These are phyloP conservation scores for Phyllostomus discolor DNA, from an alignment of 2,113 vertebrate genomes.

Conservation along the genomic window DNA sequence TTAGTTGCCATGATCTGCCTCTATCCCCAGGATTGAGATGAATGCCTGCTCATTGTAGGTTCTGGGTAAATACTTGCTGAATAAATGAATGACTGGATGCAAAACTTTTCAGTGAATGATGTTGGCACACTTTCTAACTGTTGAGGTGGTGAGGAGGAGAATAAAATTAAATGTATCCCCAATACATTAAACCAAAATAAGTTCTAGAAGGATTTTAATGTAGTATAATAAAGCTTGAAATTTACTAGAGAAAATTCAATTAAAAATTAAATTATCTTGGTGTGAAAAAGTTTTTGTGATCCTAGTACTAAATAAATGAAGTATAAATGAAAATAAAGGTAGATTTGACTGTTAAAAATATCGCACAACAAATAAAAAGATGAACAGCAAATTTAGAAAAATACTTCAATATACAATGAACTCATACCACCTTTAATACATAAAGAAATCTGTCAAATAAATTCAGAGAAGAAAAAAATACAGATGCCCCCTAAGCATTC, in stretches of 20 bases:
- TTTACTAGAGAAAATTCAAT: not conserved
- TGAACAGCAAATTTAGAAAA: not conserved
- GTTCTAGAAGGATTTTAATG: not conserved
- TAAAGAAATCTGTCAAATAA: slow-evolving; percentile 8
- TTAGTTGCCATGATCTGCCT: not conserved
- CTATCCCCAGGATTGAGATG: not conserved
- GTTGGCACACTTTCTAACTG: not conserved
- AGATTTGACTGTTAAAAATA: not conserved
- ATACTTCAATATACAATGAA: not conserved
- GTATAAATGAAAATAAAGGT: not conserved
- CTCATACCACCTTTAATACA: not conserved
- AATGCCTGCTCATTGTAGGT: not conserved
- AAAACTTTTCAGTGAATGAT: not conserved
- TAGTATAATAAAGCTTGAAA: not conserved
- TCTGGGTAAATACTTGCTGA: not conserved
- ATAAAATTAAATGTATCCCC: not conserved
- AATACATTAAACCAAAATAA: not conserved
- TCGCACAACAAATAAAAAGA: not conserved
- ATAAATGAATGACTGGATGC: not conserved
- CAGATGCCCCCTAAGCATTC: not conserved
- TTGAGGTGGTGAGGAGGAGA: not conserved
- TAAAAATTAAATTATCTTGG: not conserved
- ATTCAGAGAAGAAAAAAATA: slow-evolving; percentile 3
- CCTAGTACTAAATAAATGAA: not conserved
- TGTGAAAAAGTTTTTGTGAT: not conserved